These are phyloP conservation scores for Anolis sagrei DNA, from an alignment of 2,113 vertebrate species.

Conservation along the genomic window DNA sequence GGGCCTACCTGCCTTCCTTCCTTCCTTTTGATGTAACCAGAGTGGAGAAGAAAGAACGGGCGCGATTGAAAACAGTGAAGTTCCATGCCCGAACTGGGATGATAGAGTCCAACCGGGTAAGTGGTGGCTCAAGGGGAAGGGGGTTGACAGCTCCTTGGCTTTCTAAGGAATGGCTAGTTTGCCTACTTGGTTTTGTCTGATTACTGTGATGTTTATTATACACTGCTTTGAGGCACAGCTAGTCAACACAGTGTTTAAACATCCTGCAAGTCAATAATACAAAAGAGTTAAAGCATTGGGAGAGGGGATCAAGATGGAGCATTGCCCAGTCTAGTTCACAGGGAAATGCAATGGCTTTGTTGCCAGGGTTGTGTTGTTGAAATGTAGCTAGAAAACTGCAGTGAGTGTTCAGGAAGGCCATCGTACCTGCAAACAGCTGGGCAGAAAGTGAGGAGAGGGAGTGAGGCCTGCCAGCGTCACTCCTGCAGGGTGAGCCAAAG, in stretches of 20 bases:
- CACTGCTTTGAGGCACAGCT: background rate
- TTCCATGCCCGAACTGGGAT: conserved; percentile 98
- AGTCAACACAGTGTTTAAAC: background rate
- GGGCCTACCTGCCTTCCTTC: background rate
- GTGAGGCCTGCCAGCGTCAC: no score
- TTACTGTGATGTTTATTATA: background rate
- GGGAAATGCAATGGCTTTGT: background rate
- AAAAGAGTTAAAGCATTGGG: background rate
- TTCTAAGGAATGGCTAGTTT: background rate
- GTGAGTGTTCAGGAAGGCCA: background rate
- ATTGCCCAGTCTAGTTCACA: background rate
- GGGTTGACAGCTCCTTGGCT: background rate
- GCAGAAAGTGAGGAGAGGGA: no score
- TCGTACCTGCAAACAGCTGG: no score
- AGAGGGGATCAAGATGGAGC: background rate
- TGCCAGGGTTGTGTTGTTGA: no score
- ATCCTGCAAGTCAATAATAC: background rate
- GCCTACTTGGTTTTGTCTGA: background rate
- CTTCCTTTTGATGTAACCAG: conserved; percentile 65
- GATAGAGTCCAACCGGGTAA: conserved; percentile 98
- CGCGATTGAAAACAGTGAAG: conserved; percentile 98
- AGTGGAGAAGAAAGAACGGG: conserved; percentile 95
- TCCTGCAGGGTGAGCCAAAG: background rate
- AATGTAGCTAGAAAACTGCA: background rate
- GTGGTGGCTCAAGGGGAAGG: conserved; percentile 64